Base-by-base conservation (phyloP, 2,888 invertebrate species). In the Flabesymbios commensalis region DNA sequence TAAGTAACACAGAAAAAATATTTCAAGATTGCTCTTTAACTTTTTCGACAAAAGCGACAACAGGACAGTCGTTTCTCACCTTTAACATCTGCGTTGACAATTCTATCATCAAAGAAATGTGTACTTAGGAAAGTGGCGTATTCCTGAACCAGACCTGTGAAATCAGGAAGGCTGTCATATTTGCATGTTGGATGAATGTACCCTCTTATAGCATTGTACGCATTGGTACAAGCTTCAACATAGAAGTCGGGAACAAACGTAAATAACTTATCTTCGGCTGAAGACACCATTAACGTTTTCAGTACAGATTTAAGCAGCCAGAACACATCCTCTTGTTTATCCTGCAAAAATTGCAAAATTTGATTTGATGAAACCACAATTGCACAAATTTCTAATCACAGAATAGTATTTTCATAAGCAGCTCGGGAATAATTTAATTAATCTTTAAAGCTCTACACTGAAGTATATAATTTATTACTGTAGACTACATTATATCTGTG, bases 241-340 rank as follows among this genome's bases (percentile, higher is more conserved):
- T 90, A 90, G 81, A 89, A 89, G 73, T 90, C 90, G 0, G 90
- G 90, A 17, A 89, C 87, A 76, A 89, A 90, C 24, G 88, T 86
- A 75, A 90, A 89, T 61, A 90, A 85, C 47, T 87, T 86, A 2
- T 87, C 87, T 42, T 86, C 84, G 36, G 85, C 84, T 0, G 89
- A 87, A 0, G 88, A 86, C 14, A 86, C 80, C 28, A 87, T 83
- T 49, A 90, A 73, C 0, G 89, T 88, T 61, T 86, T 84, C 3
- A 88, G 78, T 0, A 88, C 85, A 0, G 87, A 87, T 7, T 86
- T 81, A 45, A 90, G 84, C 42, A 90, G 83, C 83, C 86, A 88
- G 0, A 87, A 86, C 0, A 89, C 79, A 57, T 89, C 87, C 0
- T 78, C 72, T 74, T 89, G 88, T 28, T 89, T 86, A 58, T 87